A percentile compares a stretch with the other conserved stretches of the same genome.
Conservation (phyloP, 2,797 vertebrate species). For the Notamacropus eugenii region DNA sequence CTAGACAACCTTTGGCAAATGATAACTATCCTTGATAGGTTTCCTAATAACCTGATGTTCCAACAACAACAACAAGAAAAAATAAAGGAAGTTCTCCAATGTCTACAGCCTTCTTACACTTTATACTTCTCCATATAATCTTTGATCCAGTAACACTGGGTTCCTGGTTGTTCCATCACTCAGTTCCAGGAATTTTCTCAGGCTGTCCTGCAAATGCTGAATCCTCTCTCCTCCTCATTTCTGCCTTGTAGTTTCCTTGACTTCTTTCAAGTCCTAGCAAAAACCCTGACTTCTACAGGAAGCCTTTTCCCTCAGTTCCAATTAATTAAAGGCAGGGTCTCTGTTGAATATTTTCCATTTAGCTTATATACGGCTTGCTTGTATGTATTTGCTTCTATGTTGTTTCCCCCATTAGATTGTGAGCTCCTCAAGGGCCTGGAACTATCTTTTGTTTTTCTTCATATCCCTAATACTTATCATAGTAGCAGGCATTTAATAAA, state of each 20-base stretch:
- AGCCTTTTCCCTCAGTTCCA: background rate
- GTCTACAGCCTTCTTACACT: background rate
- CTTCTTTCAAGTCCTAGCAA: background rate
- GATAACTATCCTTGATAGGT: background rate
- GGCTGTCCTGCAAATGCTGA: background rate
- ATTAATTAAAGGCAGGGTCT: background rate
- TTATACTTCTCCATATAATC: background rate
- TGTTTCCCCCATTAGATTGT: background rate
- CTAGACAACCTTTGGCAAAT: background rate
- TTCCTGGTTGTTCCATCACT: background rate
- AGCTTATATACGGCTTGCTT: background rate
- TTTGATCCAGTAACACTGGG: background rate
- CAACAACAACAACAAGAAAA: constrained; percentile 19
- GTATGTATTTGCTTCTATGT: background rate
- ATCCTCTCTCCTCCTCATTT: background rate
- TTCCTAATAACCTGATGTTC: constrained; percentile 22
- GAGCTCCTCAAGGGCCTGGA: background rate
- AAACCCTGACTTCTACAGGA: background rate
- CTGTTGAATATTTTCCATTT: background rate
- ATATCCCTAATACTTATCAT: background rate
- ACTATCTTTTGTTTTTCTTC: background rate
- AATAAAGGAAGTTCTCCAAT: background rate
- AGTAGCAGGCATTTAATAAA: background rate
- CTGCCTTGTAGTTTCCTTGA: background rate
- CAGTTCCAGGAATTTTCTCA: background rate